Evolutionary conservation across 2,888 invertebrate genomes (phyloP).

Genomic region (Dryadula phaetusa): DNA sequence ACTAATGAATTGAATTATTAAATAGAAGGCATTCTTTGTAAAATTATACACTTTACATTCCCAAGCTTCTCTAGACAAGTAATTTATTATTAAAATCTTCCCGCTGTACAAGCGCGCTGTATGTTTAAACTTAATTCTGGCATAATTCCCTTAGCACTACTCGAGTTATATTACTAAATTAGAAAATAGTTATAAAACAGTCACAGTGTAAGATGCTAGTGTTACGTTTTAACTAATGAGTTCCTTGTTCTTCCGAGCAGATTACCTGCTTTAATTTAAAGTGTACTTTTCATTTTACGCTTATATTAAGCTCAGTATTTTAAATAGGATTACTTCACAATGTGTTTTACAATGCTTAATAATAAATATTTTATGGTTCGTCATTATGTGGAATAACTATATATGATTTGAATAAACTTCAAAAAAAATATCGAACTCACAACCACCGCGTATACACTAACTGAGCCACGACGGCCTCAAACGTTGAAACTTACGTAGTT

Average conservation of each 20-base stretch:
- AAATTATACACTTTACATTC: conserved; percentile 37
- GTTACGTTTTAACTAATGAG: conserved; percentile 21
- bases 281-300: conserved; percentile 11
- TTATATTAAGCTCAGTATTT: not conserved
- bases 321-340: not conserved
- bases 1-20: conserved; percentile 37
- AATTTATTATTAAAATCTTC: conserved; percentile 35
- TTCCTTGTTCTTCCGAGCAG: conserved; percentile 19
- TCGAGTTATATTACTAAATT: conserved; percentile 22
- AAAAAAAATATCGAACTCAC: too few species aligned
- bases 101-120: conserved; percentile 8
- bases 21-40: conserved; percentile 33
- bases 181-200: conserved; percentile 29
- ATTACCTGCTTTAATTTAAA: conserved; percentile 27
- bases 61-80: conserved; percentile 23
- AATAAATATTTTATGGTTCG: too few species aligned
- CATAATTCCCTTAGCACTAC: conserved; percentile 26
- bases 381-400: not conserved
- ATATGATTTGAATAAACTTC: too few species aligned
- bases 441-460: too few species aligned
- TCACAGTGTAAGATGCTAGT: conserved; percentile 18
- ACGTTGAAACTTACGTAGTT: too few species aligned
- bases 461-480: too few species aligned
- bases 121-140: conserved; percentile 31
- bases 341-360: too few species aligned